These are phyloP conservation scores for Discoglossus pictus DNA, from an alignment of 2,797 vertebrate species.

Conservation along the genomic window DNA sequence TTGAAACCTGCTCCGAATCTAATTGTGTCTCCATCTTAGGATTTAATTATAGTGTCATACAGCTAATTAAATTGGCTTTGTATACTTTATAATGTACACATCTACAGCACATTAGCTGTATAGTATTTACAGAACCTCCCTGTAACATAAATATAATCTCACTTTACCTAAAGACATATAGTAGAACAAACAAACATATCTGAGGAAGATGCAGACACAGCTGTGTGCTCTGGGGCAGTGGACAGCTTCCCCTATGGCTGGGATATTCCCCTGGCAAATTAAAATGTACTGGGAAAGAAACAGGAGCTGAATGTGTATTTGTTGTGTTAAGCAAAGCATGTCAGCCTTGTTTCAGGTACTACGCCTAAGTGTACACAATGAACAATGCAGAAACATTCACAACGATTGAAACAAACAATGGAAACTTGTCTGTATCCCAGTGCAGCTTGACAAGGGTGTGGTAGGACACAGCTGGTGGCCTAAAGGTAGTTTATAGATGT, in stretches of 20 bases:
- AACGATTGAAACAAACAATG: conserved; percentile 10
- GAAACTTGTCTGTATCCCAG: neutral
- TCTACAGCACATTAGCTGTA: too few relatives aligned
- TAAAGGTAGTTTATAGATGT: too few relatives aligned
- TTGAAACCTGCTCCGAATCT: too few relatives aligned
- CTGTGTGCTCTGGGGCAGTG: conserved; percentile 19
- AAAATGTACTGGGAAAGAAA: neutral
- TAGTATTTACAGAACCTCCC: too few relatives aligned
- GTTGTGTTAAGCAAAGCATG: conserved; percentile 15
- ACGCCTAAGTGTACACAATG: conserved; percentile 16
- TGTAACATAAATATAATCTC: too few relatives aligned
- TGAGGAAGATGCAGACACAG: conserved; percentile 4
- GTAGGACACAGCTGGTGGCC: too few relatives aligned
- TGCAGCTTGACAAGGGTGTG: neutral
- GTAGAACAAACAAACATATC: neutral
- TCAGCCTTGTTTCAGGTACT: conserved; percentile 5
- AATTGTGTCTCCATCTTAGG: too few relatives aligned
- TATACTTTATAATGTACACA: too few relatives aligned
- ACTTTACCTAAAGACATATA: neutral
- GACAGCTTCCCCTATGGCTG: conserved; percentile 13
- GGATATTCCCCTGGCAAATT: conserved; percentile 23
- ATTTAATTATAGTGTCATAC: too few relatives aligned
- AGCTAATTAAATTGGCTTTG: too few relatives aligned
- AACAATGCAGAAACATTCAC: conserved; percentile 12
- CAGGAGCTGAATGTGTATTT: neutral